phyloP scores from a whole-genome alignment of 1,140 invertebrate genomes.

The Heliothis virescens region DNA sequence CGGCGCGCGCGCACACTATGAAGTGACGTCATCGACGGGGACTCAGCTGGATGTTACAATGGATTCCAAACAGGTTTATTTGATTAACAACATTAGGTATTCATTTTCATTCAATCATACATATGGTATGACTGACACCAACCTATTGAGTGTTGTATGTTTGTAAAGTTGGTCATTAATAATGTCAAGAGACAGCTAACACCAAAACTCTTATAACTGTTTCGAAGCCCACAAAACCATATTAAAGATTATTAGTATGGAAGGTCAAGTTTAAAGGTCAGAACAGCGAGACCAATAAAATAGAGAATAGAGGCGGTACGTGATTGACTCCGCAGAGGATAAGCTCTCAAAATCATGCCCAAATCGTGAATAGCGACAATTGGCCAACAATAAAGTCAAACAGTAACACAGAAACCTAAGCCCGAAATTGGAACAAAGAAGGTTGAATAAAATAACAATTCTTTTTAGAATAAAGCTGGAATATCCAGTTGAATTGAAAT shows the following conservation, averaged over 20 bases:
- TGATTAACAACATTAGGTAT: constrained; percentile 18
- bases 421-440: constrained; percentile 33
- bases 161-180: not conserved
- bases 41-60: constrained; percentile 47
- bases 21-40: constrained; percentile 70
- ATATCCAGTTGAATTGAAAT: constrained; percentile 44
- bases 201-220: not conserved
- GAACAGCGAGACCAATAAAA: not conserved
- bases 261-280: not conserved
- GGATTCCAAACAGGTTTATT: constrained; percentile 46
- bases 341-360: no score
- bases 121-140: not conserved
- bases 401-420: constrained; percentile 19
- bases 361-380: constrained; percentile 12
- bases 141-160: not conserved
- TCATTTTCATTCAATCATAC: not conserved
- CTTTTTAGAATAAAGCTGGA: constrained; percentile 30
- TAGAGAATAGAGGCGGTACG: not conserved
- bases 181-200: not conserved
- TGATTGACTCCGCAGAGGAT: not conserved
- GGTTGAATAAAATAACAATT: constrained; percentile 35
- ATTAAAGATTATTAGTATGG: not conserved
- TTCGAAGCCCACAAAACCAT: not conserved
- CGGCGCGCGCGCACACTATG: constrained; percentile 66
- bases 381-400: constrained; percentile 25